A percentile compares a stretch with the other conserved stretches of the same genome.
These are phyloP conservation scores for Erythrocebus patas DNA, from an alignment of 2,113 vertebrate species.

Conservation along the genomic window DNA sequence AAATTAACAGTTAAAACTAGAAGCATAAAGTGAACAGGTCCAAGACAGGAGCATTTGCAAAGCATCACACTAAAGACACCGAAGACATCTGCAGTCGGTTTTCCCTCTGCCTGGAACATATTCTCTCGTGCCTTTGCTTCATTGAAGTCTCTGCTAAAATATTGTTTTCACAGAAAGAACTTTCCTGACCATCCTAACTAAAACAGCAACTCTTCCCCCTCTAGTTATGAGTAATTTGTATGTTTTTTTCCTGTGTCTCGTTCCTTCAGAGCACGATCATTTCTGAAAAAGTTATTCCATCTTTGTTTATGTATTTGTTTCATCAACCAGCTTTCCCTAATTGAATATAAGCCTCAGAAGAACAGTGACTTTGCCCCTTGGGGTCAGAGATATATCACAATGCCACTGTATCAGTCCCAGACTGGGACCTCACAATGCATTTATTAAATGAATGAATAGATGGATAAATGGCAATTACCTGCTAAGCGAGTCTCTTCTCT, in stretches of 20 bases:
- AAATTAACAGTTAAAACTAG: neutral
- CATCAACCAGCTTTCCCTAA: neutral
- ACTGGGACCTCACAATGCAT: rapidly evolving
- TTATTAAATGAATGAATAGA: neutral
- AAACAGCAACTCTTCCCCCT: rapidly evolving
- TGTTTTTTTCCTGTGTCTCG: neutral
- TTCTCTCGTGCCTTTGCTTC: neutral
- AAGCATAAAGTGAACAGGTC: too few relatives aligned
- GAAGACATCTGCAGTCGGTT: rapidly evolving
- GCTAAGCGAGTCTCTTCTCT: neutral
- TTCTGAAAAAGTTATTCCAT: neutral
- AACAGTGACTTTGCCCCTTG: neutral
- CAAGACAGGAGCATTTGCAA: neutral
- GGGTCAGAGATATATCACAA: neutral
- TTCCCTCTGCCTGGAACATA: neutral
- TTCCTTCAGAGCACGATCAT: rapidly evolving
- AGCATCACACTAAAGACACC: rapidly evolving
- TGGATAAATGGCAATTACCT: neutral
- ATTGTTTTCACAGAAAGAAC: too few relatives aligned
- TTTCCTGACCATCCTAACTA: neutral
- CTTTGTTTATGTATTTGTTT: neutral
- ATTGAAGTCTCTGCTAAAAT: neutral
- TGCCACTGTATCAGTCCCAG: neutral
- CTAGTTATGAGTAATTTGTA: neutral
- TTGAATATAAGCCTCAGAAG: neutral